These are phyloP conservation scores for Glossophaga mutica DNA, from an alignment of 2,797 vertebrate genomes.

Conservation along the genomic window DNA sequence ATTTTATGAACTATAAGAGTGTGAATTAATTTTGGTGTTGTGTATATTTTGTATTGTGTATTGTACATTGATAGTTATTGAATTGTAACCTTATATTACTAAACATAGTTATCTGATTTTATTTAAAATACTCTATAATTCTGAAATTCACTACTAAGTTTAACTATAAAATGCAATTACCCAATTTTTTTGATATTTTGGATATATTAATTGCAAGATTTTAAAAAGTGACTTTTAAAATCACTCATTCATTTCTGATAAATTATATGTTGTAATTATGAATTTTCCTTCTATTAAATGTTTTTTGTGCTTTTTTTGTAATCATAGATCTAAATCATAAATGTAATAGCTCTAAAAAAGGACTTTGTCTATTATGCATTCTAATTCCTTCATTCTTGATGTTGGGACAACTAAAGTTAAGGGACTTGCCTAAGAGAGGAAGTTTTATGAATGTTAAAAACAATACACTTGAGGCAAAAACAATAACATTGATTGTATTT, in stretches of 20 bases:
- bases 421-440: not conserved
- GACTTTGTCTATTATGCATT: not conserved
- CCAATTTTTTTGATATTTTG: not conserved
- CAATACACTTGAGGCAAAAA: not conserved
- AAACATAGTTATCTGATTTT: not conserved
- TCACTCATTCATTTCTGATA: conserved; percentile 10
- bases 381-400: not conserved
- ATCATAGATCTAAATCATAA: not conserved
- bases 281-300: not conserved
- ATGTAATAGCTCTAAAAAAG: not conserved
- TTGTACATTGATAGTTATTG: not conserved
- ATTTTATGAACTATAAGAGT: not conserved
- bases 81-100: not conserved
- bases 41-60: conserved; percentile 7
- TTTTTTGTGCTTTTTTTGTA: not conserved
- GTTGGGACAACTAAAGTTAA: not conserved
- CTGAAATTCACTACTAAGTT: not conserved
- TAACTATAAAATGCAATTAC: not conserved
- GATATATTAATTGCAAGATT: conserved; percentile 3
- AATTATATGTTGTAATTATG: not conserved
- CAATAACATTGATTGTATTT: not conserved
- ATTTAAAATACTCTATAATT: not conserved
- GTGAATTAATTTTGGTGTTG: conserved; percentile 9
- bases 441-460: conserved; percentile 25
- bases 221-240: not conserved